Conservation (phyloP, 2,797 vertebrate species). For the Schizopygopsis malacanthus region DNA sequence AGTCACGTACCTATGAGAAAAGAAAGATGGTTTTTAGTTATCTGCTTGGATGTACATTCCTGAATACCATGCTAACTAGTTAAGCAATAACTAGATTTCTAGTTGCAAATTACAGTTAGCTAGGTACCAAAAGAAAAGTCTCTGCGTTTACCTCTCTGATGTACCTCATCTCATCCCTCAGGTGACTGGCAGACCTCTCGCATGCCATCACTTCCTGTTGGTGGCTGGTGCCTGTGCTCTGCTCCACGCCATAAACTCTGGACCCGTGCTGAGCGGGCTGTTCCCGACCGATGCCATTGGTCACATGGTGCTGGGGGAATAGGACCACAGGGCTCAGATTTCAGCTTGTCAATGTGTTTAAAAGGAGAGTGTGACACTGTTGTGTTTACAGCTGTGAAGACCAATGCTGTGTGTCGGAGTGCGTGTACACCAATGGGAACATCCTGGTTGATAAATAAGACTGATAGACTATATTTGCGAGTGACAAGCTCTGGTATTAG, state of each 20-base stretch:
- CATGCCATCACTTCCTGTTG: conserved; percentile 93
- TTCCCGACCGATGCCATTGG: conserved; percentile 82
- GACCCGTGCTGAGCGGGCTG: conserved; percentile 74
- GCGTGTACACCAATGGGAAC: background rate
- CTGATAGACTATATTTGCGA: background rate
- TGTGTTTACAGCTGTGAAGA: background rate
- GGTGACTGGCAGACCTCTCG: conserved; percentile 89
- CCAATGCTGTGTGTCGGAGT: conserved; percentile 18
- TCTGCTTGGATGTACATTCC: background rate
- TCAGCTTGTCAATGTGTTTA: conserved; percentile 57
- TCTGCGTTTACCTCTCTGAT: conserved; percentile 89
- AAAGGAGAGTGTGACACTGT: conserved; percentile 9
- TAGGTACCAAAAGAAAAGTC: background rate
- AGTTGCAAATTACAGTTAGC: background rate
- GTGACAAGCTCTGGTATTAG: background rate
- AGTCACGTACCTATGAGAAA: conserved; percentile 89
- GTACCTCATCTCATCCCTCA: conserved; percentile 97
- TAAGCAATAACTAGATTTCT: background rate
- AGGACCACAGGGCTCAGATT: conserved; percentile 73
- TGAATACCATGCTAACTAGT: background rate
- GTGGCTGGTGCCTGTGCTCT: conserved; percentile 82
- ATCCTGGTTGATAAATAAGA: background rate
- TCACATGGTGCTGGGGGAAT: conserved; percentile 80
- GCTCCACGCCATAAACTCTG: conserved; percentile 89
- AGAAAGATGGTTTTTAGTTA: conserved; percentile 9